phyloP scores from a whole-genome alignment of 1,140 invertebrate genomes.

The Samia ricini region DNA sequence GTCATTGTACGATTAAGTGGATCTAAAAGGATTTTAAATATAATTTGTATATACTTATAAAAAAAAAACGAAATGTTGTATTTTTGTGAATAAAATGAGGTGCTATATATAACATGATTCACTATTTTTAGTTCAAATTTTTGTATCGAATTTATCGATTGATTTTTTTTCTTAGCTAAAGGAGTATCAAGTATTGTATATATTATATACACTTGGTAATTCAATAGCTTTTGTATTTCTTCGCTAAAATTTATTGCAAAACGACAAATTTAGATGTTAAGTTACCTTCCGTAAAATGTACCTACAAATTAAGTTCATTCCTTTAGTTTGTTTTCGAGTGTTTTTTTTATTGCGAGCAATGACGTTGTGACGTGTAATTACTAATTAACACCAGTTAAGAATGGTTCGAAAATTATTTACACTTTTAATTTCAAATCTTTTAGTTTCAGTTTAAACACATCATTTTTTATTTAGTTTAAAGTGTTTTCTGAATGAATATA shows the following conservation, averaged over 20 bases:
- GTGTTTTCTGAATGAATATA: not conserved
- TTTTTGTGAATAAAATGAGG: conserved; percentile 4
- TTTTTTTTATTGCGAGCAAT: not conserved
- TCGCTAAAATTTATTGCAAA: too few species aligned
- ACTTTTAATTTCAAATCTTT: not conserved
- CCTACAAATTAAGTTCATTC: conserved; percentile 20
- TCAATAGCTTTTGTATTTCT: not conserved
- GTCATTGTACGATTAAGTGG: not conserved
- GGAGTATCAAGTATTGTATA: not conserved
- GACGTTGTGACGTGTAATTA: not conserved
- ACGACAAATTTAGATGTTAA: conserved; percentile 18
- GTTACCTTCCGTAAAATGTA: conserved; percentile 24
- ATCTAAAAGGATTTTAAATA: conserved; percentile 6
- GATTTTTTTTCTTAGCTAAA: not conserved
- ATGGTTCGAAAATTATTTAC: not conserved
- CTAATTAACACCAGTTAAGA: not conserved
- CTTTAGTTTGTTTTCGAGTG: not conserved
- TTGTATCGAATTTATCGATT: not conserved
- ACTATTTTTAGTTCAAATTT: not conserved
- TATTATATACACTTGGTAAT: not conserved
- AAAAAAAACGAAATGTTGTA: conserved; percentile 4
- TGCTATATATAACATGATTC: conserved; percentile 1
- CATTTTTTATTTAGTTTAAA: not conserved
- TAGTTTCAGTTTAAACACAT: not conserved
- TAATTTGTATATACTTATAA: conserved; percentile 3